Evolutionary conservation across 2,113 vertebrate species (phyloP).

Genomic region (Elaphurus davidianus): DNA sequence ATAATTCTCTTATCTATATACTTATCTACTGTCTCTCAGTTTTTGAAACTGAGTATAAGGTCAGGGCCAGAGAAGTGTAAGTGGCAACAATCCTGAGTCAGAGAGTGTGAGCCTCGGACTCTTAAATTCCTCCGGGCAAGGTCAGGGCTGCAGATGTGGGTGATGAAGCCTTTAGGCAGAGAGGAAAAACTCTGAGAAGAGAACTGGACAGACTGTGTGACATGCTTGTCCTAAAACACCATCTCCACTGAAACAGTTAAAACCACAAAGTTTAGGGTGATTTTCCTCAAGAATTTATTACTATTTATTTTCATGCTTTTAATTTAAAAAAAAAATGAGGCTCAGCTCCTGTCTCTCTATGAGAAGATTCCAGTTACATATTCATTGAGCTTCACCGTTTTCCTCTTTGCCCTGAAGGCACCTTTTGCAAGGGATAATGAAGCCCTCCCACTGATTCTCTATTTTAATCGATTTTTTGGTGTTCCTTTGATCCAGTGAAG

Average conservation of each 20-base stretch:
- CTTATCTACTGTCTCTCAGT: background rate
- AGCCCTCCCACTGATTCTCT: slow-evolving; percentile 49
- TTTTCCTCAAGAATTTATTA: slow-evolving; percentile 30
- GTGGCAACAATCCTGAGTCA: background rate
- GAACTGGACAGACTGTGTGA: background rate
- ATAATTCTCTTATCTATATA: background rate
- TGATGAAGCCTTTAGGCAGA: background rate
- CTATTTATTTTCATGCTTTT: slow-evolving; percentile 54
- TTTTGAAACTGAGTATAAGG: background rate
- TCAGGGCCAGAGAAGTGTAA: background rate
- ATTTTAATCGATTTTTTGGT: slow-evolving; percentile 49
- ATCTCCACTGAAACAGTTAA: background rate
- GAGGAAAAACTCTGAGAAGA: background rate
- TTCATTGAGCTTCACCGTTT: background rate
- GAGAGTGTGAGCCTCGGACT: background rate
- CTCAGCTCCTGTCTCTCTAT: background rate
- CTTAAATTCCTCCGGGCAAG: background rate
- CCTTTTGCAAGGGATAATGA: slow-evolving; percentile 64
- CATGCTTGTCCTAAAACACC: background rate
- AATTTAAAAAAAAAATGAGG: background rate
- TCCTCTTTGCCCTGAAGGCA: slow-evolving; percentile 1
- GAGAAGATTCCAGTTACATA: slow-evolving; percentile 10
- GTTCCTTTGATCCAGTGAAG: slow-evolving; percentile 52
- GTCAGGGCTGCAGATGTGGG: background rate
- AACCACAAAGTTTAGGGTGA: background rate